phyloP scores from a whole-genome alignment of 53 echinoderm and acorn worm species.

The Mesocentrotus franciscanus region DNA sequence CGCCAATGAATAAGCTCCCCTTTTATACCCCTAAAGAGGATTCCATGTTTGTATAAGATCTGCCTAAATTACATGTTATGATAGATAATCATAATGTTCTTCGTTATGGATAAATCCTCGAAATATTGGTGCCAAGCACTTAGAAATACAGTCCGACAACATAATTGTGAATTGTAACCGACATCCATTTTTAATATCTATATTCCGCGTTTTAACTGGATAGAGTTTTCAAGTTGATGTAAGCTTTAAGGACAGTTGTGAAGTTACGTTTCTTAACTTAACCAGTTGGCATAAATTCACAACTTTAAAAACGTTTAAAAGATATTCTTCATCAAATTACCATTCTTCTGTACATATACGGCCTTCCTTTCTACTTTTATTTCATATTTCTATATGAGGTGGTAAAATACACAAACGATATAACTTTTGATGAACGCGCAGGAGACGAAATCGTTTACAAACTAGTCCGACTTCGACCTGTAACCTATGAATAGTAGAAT shows the following conservation, averaged over 20 bases:
- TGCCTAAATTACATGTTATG: background rate
- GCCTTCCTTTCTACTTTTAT: background rate
- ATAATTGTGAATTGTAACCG: too few relatives aligned
- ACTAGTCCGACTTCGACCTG: background rate
- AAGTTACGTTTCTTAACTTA: too few relatives aligned
- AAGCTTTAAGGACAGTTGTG: too few relatives aligned
- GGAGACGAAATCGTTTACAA: background rate
- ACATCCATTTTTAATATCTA: too few relatives aligned
- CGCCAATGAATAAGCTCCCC: background rate
- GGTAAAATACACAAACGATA: background rate
- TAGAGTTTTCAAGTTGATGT: too few relatives aligned
- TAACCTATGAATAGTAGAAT: background rate
- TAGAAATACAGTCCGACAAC: background rate
- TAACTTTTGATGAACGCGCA: background rate
- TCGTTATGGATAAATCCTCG: background rate
- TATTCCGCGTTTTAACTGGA: too few relatives aligned
- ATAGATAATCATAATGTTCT: background rate
- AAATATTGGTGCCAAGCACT: background rate
- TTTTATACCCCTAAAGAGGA: background rate
- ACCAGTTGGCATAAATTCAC: too few relatives aligned
- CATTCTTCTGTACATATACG: background rate
- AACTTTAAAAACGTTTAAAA: too few relatives aligned
- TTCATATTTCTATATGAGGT: background rate
- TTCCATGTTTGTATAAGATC: conserved; percentile 21
- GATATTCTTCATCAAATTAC: background rate